These are phyloP conservation scores for Mallotus villosus DNA, from an alignment of 2,797 vertebrate genomes.

Conservation along the genomic window DNA sequence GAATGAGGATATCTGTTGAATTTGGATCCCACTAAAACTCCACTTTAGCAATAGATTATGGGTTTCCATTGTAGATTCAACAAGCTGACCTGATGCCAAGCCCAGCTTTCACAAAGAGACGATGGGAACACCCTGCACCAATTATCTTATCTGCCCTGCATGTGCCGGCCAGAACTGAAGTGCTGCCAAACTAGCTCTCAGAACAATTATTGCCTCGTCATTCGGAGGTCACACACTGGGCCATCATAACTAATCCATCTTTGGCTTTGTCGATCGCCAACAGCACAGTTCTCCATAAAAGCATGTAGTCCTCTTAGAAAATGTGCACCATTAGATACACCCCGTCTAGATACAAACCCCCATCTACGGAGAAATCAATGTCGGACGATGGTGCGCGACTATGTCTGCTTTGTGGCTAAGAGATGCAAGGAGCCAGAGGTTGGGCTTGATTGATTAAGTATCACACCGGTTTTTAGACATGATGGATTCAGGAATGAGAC, in stretches of 20 bases:
- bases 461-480: conserved; percentile 66
- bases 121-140: conserved; percentile 1
- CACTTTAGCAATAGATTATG: background rate
- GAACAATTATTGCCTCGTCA: conserved; percentile 39
- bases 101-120: background rate
- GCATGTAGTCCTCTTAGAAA: conserved; percentile 59
- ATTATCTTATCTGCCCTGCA: conserved; percentile 43
- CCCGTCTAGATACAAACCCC: conserved; percentile 34
- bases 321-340: conserved; percentile 63
- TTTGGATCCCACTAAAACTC: too few relatives aligned
- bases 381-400: conserved; percentile 59
- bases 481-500: conserved; percentile 59
- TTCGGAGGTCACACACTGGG: conserved; percentile 59
- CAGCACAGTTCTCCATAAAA: conserved; percentile 59
- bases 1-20: too few relatives aligned
- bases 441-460: conserved; percentile 74
- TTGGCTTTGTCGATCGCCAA: conserved; percentile 53
- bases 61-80: background rate
- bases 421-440: conserved; percentile 52
- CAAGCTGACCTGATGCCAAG: background rate
- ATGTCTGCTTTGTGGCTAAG: conserved; percentile 59
- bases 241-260: conserved; percentile 50
- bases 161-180: conserved; percentile 34
- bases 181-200: conserved; percentile 39
- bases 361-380: conserved; percentile 64